phyloP scores from a whole-genome alignment of 2,888 invertebrate species.

The Sthenelais limicola region DNA sequence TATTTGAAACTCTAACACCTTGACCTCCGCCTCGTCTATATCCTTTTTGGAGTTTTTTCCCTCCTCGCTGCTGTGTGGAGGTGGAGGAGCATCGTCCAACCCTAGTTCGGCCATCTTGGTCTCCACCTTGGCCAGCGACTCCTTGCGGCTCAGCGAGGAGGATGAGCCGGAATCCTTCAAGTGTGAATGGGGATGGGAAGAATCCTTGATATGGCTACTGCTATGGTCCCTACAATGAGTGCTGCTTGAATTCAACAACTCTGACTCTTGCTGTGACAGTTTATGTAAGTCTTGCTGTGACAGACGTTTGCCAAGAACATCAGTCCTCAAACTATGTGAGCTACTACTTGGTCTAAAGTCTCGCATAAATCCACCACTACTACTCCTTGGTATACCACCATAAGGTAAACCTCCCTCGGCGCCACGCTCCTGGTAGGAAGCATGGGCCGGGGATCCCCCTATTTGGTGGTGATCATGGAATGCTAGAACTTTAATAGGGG shows the following conservation, averaged over 20 bases:
- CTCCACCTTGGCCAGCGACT: background rate
- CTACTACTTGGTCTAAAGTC: slow-evolving; percentile 8
- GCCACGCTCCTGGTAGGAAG: slow-evolving; percentile 1
- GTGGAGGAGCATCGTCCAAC: no score
- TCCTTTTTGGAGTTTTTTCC: slow-evolving; percentile 11
- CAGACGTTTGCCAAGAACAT: slow-evolving; percentile 26
- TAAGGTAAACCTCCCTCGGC: slow-evolving; percentile 16
- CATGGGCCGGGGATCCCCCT: slow-evolving; percentile 21
- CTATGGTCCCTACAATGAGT: slow-evolving; percentile 15
- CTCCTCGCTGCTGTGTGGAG: no score
- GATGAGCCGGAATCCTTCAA: slow-evolving; percentile 1
- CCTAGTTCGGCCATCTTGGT: background rate
- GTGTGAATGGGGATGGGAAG: slow-evolving; percentile 31
- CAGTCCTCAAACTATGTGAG: slow-evolving; percentile 6
- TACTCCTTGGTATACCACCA: slow-evolving; percentile 14
- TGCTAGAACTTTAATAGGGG: slow-evolving; percentile 17
- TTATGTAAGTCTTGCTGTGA: slow-evolving; percentile 37
- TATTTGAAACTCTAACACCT: slow-evolving; percentile 2
- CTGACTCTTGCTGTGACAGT: slow-evolving; percentile 3
- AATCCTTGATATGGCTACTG: slow-evolving; percentile 28
- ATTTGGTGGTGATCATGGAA: slow-evolving; percentile 16
- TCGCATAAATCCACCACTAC: slow-evolving; percentile 23
- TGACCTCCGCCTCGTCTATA: background rate
- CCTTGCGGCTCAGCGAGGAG: background rate
- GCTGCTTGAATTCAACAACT: background rate